These are phyloP conservation scores for Leptinotarsa rubiginosa DNA, from an alignment of 2,888 invertebrate species.

Conservation along the genomic window DNA sequence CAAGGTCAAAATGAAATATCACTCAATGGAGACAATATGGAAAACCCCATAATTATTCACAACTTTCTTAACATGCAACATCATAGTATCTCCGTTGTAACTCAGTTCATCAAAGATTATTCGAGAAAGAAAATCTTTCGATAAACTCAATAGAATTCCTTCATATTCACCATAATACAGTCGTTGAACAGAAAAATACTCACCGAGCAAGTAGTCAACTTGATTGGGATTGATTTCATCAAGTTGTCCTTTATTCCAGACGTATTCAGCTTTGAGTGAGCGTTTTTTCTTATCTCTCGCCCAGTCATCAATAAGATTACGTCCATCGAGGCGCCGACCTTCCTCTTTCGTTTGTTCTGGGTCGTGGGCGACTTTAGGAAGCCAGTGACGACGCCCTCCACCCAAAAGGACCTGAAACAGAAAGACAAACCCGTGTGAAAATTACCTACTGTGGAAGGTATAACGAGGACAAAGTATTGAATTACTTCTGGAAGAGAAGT, in stretches of 20 bases:
- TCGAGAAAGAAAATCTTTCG: background rate
- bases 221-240: slow-evolving; percentile 76
- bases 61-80: background rate
- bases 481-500: too few species aligned
- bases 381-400: slow-evolving; percentile 81
- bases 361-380: slow-evolving; percentile 78
- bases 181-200: slow-evolving; percentile 53
- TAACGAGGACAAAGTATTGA: too few species aligned
- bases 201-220: slow-evolving; percentile 81
- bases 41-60: too few species aligned
- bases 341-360: slow-evolving; percentile 78
- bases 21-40: too few species aligned
- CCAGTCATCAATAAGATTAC: slow-evolving; percentile 86
- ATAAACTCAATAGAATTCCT: background rate
- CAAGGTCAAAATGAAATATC: too few species aligned
- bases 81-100: background rate
- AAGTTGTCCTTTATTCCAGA: slow-evolving; percentile 79
- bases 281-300: slow-evolving; percentile 78
- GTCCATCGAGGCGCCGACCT: slow-evolving; percentile 79
- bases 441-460: too few species aligned
- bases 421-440: background rate
- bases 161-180: background rate
- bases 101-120: background rate
- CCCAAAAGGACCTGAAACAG: slow-evolving; percentile 78
- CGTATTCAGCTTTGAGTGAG: slow-evolving; percentile 77